phyloP scores from a whole-genome alignment of 2,888 invertebrate species.

The Trichogramma dendrolimi region DNA sequence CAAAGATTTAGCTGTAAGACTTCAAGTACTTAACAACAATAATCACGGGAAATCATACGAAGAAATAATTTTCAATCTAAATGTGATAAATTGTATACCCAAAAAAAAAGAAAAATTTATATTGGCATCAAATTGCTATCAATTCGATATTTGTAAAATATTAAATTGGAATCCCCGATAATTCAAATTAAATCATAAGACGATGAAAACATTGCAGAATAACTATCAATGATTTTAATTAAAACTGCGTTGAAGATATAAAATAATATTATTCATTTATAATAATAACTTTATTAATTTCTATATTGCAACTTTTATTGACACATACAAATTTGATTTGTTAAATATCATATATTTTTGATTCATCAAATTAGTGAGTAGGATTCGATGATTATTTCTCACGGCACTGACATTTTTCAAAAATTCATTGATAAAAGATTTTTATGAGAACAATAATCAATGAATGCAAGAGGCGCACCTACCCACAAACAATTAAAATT shows the following conservation, averaged over 20 bases:
- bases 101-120: neutral
- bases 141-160: neutral
- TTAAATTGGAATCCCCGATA: neutral
- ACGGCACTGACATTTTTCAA: slow-evolving; percentile 30
- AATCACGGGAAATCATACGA: neutral
- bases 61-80: neutral
- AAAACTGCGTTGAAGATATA: too few relatives aligned
- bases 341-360: too few relatives aligned
- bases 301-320: too few relatives aligned
- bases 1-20: slow-evolving; percentile 25
- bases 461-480: slow-evolving; percentile 44
- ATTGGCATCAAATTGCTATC: neutral
- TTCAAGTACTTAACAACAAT: slow-evolving; percentile 29
- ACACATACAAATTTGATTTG: too few relatives aligned
- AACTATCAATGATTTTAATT: too few relatives aligned
- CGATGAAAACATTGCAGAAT: too few relatives aligned
- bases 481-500: slow-evolving; percentile 37
- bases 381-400: slow-evolving; percentile 6
- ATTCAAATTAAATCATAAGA: too few relatives aligned
- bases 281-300: too few relatives aligned
- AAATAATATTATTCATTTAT: too few relatives aligned
- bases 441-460: neutral
- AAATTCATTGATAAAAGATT: neutral
- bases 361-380: too few relatives aligned
- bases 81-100: neutral